A percentile compares a stretch with the other conserved stretches of the same genome.
These are phyloP conservation scores for Athetis lepigone DNA, from an alignment of 2,888 invertebrate genomes.

Conservation along the genomic window DNA sequence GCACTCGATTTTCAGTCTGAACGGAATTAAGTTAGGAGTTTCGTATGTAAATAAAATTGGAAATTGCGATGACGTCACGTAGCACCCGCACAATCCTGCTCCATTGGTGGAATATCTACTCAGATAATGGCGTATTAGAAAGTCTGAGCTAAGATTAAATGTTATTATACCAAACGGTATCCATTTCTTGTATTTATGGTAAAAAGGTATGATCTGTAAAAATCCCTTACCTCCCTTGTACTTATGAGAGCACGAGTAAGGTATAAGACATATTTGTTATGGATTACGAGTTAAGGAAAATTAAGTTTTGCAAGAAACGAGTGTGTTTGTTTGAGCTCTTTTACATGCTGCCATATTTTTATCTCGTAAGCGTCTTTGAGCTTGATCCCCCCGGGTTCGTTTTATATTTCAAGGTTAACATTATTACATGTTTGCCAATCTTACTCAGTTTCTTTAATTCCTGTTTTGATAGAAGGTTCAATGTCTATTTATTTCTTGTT, in stretches of 20 bases:
- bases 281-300: constrained; percentile 74
- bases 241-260: constrained; percentile 36
- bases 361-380: constrained; percentile 61
- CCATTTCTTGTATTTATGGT: constrained; percentile 25
- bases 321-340: constrained; percentile 70
- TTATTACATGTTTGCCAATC: constrained; percentile 49
- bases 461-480: constrained; percentile 22
- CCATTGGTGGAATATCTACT: constrained; percentile 30
- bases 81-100: constrained; percentile 34
- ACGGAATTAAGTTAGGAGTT: constrained; percentile 55
- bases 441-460: constrained; percentile 38
- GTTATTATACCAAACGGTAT: constrained; percentile 25
- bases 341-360: constrained; percentile 65
- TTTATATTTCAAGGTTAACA: constrained; percentile 57
- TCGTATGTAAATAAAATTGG: constrained; percentile 61
- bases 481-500: constrained; percentile 29
- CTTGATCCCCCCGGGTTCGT: constrained; percentile 59
- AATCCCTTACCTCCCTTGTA: constrained; percentile 35
- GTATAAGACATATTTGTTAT: constrained; percentile 65
- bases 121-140: constrained; percentile 26
- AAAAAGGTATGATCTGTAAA: constrained; percentile 15
- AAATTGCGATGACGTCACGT: constrained; percentile 56
- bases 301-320: constrained; percentile 63
- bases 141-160: constrained; percentile 33
- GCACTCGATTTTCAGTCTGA: constrained; percentile 56